These are phyloP conservation scores for Pegoplata infirma DNA, from an alignment of 2,888 invertebrate species.

Conservation along the genomic window DNA sequence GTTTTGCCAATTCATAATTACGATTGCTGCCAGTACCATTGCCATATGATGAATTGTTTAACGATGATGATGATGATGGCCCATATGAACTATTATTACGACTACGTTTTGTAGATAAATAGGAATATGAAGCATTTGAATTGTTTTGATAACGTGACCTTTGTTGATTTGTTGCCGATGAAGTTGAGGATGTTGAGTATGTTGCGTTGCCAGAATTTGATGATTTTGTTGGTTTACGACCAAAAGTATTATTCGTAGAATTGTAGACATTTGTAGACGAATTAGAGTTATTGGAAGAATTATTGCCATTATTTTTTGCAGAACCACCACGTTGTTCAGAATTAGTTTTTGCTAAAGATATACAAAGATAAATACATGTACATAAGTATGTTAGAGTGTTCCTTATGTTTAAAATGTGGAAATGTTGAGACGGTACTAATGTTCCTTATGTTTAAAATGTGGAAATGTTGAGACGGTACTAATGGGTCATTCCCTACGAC, in stretches of 20 bases:
- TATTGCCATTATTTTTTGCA: conserved; percentile 23
- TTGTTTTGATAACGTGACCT: conserved; percentile 62
- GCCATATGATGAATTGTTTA: conserved; percentile 59
- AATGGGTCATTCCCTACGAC: too few relatives aligned
- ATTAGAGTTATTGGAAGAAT: conserved; percentile 26
- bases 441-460: too few relatives aligned
- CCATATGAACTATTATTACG: conserved; percentile 58
- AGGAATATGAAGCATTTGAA: conserved; percentile 67
- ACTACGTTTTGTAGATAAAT: conserved; percentile 73
- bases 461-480: too few relatives aligned
- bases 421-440: too few relatives aligned
- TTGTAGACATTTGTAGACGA: conserved; percentile 39
- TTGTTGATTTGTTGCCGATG: conserved; percentile 48
- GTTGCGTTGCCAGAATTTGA: conserved; percentile 37
- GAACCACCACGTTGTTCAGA: conserved; percentile 40
- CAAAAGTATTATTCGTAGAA: conserved; percentile 64
- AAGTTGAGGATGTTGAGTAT: background rate
- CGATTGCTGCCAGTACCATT: conserved; percentile 75
- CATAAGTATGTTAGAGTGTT: too few relatives aligned
- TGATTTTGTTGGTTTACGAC: conserved; percentile 57
- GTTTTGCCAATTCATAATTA: conserved; percentile 79
- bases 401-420: too few relatives aligned
- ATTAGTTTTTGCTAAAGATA: conserved; percentile 13
- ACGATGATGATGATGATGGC: conserved; percentile 39
- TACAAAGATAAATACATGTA: too few relatives aligned